These are phyloP conservation scores for Coracopsis vasa DNA, from an alignment of 2,113 vertebrate genomes.

Conservation along the genomic window DNA sequence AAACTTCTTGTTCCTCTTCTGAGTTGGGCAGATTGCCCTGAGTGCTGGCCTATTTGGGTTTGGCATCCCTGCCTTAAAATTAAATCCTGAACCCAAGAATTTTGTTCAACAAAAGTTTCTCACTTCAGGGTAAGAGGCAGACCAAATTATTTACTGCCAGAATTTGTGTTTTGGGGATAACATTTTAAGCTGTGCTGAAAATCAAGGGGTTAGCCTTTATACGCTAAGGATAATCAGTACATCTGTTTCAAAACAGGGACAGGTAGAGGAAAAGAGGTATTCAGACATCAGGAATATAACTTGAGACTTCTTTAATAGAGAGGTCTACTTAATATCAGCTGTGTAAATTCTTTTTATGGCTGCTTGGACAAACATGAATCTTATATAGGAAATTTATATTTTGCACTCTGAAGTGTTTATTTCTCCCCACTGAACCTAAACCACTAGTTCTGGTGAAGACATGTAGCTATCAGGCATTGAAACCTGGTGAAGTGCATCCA, in stretches of 20 bases:
- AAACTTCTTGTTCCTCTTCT: neutral
- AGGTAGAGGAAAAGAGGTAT: neutral
- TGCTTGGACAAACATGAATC: neutral
- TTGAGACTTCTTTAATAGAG: neutral
- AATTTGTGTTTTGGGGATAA: neutral
- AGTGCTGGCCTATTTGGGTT: neutral
- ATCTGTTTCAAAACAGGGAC: neutral
- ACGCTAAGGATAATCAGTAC: neutral
- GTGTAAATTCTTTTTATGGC: neutral
- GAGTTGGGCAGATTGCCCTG: neutral
- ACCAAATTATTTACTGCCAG: neutral
- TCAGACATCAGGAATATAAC: neutral
- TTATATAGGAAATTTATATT: neutral
- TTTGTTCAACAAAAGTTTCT: neutral
- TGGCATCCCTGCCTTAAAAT: slow-evolving; percentile 16
- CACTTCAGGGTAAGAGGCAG: neutral
- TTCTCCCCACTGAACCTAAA: neutral
- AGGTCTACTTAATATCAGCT: neutral
- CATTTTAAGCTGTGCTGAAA: neutral
- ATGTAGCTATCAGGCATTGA: neutral
- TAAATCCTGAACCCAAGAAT: neutral
- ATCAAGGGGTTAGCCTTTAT: neutral
- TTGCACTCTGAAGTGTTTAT: neutral
- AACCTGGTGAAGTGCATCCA: neutral
- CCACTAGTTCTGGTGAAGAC: neutral